Conservation (phyloP, 2,113 vertebrate species). For the Hydropotes inermis region DNA sequence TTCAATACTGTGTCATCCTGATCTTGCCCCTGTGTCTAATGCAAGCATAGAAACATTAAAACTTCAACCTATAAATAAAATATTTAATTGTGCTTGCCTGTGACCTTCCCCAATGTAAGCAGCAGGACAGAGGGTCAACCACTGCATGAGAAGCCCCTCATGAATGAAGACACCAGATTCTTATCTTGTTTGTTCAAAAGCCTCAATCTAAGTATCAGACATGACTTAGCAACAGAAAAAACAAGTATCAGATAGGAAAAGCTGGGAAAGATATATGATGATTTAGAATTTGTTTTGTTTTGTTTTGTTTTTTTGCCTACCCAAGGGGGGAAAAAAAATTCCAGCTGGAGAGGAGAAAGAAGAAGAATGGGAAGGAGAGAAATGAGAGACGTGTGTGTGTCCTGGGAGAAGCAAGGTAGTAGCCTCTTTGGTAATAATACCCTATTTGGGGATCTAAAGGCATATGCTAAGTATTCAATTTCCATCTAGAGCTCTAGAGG, state of each 20-base stretch:
- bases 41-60: neutral
- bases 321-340: too few relatives aligned
- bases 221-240: neutral
- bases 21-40: neutral
- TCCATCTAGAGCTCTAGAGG: neutral
- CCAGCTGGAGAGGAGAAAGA: neutral
- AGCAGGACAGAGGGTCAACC: neutral
- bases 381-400: neutral
- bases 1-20: neutral
- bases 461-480: fast-evolving
- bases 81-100: neutral
- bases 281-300: neutral
- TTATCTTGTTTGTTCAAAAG: neutral
- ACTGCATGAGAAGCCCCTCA: neutral
- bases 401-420: neutral
- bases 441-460: neutral
- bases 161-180: neutral
- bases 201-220: neutral
- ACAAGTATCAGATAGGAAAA: neutral
- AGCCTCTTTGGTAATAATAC: neutral
- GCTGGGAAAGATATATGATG: neutral
- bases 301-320: neutral
- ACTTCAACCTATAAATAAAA: neutral
- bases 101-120: neutral
- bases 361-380: neutral